phyloP scores from a whole-genome alignment of 2,113 vertebrate genomes.

The Psilopogon haemacephalus region DNA sequence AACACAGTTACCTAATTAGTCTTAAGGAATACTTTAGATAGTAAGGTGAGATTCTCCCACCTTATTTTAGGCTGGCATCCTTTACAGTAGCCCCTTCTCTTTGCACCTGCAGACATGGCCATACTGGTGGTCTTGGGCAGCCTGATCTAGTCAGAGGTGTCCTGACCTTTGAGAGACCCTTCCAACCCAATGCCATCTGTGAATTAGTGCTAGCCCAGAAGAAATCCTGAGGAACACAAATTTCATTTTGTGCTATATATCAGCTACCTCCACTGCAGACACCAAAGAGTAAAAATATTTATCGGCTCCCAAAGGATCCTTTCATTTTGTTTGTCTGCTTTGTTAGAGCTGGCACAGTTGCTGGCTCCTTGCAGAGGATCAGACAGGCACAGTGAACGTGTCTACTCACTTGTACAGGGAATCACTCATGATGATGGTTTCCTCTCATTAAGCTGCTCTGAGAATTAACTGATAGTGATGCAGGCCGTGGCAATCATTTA shows the following conservation, averaged over 20 bases:
- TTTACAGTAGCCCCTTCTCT: not conserved
- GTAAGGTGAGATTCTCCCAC: not conserved
- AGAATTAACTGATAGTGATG: not conserved
- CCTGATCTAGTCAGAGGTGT: too few relatives aligned
- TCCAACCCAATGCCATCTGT: not conserved
- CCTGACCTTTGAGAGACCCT: too few relatives aligned
- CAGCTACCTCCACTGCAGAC: not conserved
- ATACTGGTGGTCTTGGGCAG: not conserved
- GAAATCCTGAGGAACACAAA: not conserved
- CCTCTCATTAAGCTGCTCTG: not conserved
- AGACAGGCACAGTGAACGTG: not conserved
- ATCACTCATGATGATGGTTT: not conserved
- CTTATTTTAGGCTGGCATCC: not conserved
- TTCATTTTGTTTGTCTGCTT: not conserved
- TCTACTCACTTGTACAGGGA: not conserved
- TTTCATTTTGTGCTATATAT: not conserved
- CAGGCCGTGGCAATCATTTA: slow-evolving; percentile 43
- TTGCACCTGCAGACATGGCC: not conserved
- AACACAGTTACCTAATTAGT: not conserved
- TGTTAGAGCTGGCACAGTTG: not conserved
- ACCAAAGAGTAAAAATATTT: not conserved
- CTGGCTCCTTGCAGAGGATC: not conserved
- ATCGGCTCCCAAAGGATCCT: not conserved
- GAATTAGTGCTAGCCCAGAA: not conserved
- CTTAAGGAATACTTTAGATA: not conserved